Base-by-base conservation (phyloP, 1,140 invertebrate genomes). In the Monomorium pharaonis region DNA sequence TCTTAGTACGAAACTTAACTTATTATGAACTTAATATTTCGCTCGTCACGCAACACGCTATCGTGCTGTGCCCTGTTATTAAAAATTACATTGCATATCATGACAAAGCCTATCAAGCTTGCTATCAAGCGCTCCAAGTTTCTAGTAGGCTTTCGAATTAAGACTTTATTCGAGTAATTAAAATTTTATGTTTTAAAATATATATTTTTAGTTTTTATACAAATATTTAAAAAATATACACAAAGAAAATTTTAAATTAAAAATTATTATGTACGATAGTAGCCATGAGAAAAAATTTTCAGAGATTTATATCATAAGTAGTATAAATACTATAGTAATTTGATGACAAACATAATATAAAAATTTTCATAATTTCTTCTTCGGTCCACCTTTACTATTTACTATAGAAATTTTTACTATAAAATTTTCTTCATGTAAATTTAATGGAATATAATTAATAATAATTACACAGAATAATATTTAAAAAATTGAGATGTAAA, bases 1-100 rank as follows among this genome's bases (percentile, higher is more conserved):
- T 58, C 67, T 74, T 58, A 27, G 42, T 81, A 44, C 2, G 67
- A 72, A 72, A 74, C 78, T 81, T 56, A 72, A 58, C 65, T 83
- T 83, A 83, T 74, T 83, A 74, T n/a, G 37, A 44, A 33, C 44
- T 7, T 81, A 72, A 81, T 63, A 81, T 70, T 70, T 47, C 33
- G 65, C n/a, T 18, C 30, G 65, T 80, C 76, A 80, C 49, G 65
- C 65, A 30, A 72, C n/a, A 21, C 14, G 78, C 65, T 56, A 16
- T 42, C 33, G 49, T 54, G 21, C 51, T 60, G 67, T 27, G 27
- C 27, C 7, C 51, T 72, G 27, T 83, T 83, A 83, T 72, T 83
- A 83, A 74, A 83, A 81, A 81, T 81, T 83, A 70, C 16, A 60
- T 18, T 83, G 67, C 18, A 47, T 33, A 74, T 81, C 67, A 37